phyloP scores from a whole-genome alignment of 2,113 vertebrate genomes.

The Cygnus atratus region DNA sequence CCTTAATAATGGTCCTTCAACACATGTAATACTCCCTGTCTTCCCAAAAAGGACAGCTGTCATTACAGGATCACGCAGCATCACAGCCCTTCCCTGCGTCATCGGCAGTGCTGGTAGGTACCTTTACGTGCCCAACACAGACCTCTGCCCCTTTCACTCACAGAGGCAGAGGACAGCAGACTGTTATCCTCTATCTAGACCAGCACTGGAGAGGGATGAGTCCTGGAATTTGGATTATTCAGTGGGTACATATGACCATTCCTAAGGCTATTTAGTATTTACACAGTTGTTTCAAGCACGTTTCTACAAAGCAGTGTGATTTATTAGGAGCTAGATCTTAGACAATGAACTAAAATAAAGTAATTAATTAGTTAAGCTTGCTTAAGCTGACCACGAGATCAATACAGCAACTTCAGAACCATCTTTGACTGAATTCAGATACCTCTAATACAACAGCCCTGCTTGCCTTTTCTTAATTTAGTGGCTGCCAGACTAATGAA shows the following conservation, averaged over 20 bases:
- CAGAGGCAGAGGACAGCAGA: background rate
- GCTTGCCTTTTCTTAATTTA: constrained; percentile 39
- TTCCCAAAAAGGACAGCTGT: background rate
- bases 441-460: background rate
- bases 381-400: constrained; percentile 26
- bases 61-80: accelerated
- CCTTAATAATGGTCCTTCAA: background rate
- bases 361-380: constrained; percentile 59
- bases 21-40: background rate
- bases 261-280: constrained; percentile 59
- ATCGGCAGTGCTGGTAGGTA: background rate
- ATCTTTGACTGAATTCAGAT: background rate
- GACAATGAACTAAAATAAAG: constrained; percentile 36
- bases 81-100: background rate
- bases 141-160: background rate
- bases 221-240: constrained; percentile 39
- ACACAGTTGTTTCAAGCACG: constrained; percentile 43
- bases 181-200: background rate
- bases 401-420: constrained; percentile 18
- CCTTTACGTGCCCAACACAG: background rate
- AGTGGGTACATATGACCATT: background rate
- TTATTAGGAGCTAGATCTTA: constrained; percentile 46
- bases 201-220: background rate
- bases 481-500: constrained; percentile 33
- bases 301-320: constrained; percentile 30